Evolutionary conservation across 1,140 invertebrate genomes (phyloP), one percentile per base, ranked within the genome.

Genomic region (Oscheius sp.): DNA sequence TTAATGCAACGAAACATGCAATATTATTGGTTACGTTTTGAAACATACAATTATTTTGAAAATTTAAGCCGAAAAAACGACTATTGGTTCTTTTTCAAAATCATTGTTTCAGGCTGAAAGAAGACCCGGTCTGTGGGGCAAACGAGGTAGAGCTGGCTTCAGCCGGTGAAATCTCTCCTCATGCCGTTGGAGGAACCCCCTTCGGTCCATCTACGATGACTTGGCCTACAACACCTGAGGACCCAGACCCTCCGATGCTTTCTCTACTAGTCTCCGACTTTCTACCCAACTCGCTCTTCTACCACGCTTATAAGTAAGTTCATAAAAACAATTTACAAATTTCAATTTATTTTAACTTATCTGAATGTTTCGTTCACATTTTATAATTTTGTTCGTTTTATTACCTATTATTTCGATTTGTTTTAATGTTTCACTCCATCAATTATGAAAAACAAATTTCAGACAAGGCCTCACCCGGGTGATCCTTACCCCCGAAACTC

Each of bases 231-330:
- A 59, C 20, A 32, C 45, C 67, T 23, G 34, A 61, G 52, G 29
- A 59, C 7, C 15, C 59, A 62, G 36, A 69, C 28, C 38, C 58
- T 13, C 45, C 68, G n/a, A 74, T 74, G 72, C 13, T 74, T 1
- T 68, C 52, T 18, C 26, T 78, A 13, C 31, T 78, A 29, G 66
- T 78, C 13, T 68, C 69, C 3, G 77, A 78, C 32, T 78, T 77
- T 34, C 46, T 78, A 2, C 75, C 76, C 15, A 78, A 78, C 28
- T 77, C 77, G 2, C 59, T 78, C 18, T 62, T 78, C 42, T 78
- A 78, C 46, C 75, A 78, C 36, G 74, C 77, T 29, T 78, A 73
- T 68, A 78, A 74, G 76, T 77, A 58, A 66, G 36, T 55, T 7
- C 4, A n/a, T n/a, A n/a, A n/a, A n/a, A n/a, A n/a, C n/a, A n/a